These are phyloP conservation scores for Myiozetetes cayanensis DNA, from an alignment of 2,113 vertebrate species.

Conservation along the genomic window DNA sequence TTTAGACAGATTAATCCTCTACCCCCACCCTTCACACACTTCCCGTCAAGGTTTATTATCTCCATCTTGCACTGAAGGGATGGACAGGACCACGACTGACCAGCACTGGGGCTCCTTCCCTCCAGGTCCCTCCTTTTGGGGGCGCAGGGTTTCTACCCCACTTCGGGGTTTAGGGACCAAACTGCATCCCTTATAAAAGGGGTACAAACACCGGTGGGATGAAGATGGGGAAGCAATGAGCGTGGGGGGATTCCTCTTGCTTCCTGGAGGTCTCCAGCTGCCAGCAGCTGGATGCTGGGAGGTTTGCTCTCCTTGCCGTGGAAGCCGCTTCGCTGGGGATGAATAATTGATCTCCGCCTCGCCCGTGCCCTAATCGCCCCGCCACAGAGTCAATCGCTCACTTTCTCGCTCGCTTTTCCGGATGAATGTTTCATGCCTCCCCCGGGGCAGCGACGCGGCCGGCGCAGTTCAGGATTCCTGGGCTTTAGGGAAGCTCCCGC, in stretches of 20 bases:
- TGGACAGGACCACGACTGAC: fast-evolving
- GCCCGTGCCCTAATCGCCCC: fast-evolving
- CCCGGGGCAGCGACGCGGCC: fast-evolving
- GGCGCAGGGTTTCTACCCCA: fast-evolving
- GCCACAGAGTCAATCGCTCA: fast-evolving
- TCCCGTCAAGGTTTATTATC: too few species aligned
- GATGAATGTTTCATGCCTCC: not conserved
- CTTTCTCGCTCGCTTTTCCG: not conserved
- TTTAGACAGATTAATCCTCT: not conserved
- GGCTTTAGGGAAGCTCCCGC: not conserved
- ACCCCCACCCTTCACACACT: fast-evolving
- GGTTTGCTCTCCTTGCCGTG: not conserved
- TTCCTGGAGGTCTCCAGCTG: fast-evolving
- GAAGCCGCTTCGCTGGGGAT: fast-evolving
- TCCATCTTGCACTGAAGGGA: not conserved
- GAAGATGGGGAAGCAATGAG: fast-evolving
- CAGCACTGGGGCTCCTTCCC: not conserved
- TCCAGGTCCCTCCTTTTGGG: not conserved
- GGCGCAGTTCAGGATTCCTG: fast-evolving
- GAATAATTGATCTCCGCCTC: not conserved
- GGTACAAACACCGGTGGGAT: fast-evolving
- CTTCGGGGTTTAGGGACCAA: not conserved
- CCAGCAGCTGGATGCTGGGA: not conserved
- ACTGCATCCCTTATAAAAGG: not conserved
- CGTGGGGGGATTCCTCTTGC: not conserved